Percentiles rank a stretch among this genome's conserved stretches.
Evolutionary conservation across 1,140 invertebrate species (phyloP).

Genomic region (Lethrus apterus): DNA sequence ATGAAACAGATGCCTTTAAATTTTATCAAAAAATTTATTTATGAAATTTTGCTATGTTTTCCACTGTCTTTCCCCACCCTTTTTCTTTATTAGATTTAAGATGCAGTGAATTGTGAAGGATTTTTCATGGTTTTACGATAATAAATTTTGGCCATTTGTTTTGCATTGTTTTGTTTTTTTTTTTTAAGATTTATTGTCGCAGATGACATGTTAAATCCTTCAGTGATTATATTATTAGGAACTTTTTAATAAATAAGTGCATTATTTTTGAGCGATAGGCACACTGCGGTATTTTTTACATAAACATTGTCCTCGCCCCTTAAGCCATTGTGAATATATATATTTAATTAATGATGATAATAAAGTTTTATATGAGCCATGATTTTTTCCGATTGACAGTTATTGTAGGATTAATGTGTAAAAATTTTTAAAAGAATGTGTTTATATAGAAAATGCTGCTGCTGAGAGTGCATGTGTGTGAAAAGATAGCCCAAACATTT

Average conservation of each 20-base stretch:
- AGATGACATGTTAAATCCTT: conserved; percentile 13
- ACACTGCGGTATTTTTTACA: conserved; percentile 30
- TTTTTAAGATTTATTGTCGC: conserved; percentile 2
- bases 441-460: conserved; percentile 33
- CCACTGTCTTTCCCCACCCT: too few relatives aligned
- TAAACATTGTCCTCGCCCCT: conserved; percentile 21
- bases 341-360: conserved; percentile 12
- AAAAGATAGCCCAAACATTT: conserved; percentile 34
- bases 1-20: background rate
- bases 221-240: conserved; percentile 7
- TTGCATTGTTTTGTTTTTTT: background rate
- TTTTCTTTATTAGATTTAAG: conserved; percentile 3
- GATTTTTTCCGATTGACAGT: conserved; percentile 4
- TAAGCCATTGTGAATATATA: conserved; percentile 20
- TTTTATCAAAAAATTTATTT: conserved; percentile 4
- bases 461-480: conserved; percentile 28
- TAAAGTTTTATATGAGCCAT: conserved; percentile 11
- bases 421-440: conserved; percentile 19
- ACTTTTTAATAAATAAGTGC: conserved; percentile 32
- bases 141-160: background rate
- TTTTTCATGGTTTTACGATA: conserved; percentile 8
- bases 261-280: conserved; percentile 31
- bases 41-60: conserved; percentile 16
- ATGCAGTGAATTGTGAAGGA: conserved; percentile 1
- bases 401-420: conserved; percentile 12